These are phyloP conservation scores for Drosophila subquinaria DNA, from an alignment of 2,888 invertebrate species.

Conservation along the genomic window DNA sequence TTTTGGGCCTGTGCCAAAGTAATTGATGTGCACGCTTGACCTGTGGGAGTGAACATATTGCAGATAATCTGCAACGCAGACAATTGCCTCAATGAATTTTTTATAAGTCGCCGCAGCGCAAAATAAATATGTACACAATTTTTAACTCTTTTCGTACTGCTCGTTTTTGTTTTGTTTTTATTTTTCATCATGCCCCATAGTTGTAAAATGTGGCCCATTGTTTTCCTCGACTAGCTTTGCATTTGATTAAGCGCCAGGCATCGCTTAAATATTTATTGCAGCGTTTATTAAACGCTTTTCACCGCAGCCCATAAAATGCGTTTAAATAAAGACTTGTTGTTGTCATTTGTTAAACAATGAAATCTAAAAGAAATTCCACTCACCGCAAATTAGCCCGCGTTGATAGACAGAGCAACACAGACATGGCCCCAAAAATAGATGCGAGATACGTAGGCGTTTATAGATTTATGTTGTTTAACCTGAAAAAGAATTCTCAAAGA, in stretches of 20 bases:
- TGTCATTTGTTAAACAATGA: conserved; percentile 41
- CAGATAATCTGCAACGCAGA: conserved; percentile 84
- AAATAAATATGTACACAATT: conserved; percentile 22
- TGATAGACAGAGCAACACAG: conserved; percentile 15
- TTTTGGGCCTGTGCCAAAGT: conserved; percentile 83
- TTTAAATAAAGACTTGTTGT: conserved; percentile 26
- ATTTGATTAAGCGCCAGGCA: conserved; percentile 65
- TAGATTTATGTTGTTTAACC: conserved; percentile 56
- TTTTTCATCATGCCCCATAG: conserved; percentile 67
- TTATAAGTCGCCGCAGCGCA: conserved; percentile 71
- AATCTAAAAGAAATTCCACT: conserved; percentile 58
- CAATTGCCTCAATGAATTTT: conserved; percentile 82
- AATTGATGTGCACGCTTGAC: conserved; percentile 85
- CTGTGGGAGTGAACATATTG: conserved; percentile 84
- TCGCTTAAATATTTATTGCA: conserved; percentile 69
- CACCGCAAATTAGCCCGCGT: conserved; percentile 52
- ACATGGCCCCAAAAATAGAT: conserved; percentile 30
- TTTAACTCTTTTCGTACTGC: conserved; percentile 4
- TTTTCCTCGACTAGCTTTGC: conserved; percentile 56
- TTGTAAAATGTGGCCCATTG: conserved; percentile 75
- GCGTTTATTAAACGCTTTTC: conserved; percentile 75
- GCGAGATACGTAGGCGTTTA: conserved; percentile 52
- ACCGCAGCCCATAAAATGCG: conserved; percentile 57
- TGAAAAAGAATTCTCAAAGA: conserved; percentile 41
- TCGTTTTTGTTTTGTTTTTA: conserved; percentile 2